Evolutionary conservation across 2,113 vertebrate species (phyloP).

Genomic region (Penelope pileata): DNA sequence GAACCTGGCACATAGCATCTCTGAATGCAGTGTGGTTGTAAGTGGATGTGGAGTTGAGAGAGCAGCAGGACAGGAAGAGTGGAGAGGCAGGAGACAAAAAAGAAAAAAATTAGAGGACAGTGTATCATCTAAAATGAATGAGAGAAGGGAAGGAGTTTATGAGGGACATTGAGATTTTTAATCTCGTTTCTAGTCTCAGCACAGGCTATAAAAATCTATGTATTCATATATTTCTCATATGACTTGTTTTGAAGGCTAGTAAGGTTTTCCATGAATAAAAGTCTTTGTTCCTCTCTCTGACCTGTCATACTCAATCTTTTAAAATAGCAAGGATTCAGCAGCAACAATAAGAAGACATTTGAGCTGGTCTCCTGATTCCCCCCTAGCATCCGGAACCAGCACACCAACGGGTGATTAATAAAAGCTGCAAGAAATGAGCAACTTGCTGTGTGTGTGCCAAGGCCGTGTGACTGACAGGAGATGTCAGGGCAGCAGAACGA

Average conservation of each 20-base stretch:
- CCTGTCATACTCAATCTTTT: slow-evolving; percentile 12
- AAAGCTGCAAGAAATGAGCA: background rate
- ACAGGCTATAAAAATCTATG: background rate
- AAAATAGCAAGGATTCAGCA: background rate
- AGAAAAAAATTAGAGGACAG: background rate
- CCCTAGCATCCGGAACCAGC: background rate
- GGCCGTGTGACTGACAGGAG: background rate
- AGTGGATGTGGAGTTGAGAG: background rate
- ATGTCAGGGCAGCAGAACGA: background rate
- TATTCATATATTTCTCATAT: slow-evolving; percentile 15
- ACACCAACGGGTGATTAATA: background rate
- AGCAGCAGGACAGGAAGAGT: background rate
- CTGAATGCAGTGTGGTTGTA: background rate
- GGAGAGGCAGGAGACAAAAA: background rate
- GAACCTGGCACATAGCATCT: rapidly evolving
- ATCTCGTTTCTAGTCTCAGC: slow-evolving; percentile 28
- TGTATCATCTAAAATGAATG: background rate
- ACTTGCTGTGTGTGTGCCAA: rapidly evolving
- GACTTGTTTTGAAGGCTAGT: slow-evolving; percentile 27
- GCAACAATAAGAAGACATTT: background rate
- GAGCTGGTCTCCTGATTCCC: background rate
- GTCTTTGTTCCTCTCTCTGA: slow-evolving; percentile 21
- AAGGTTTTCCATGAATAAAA: slow-evolving; percentile 31
- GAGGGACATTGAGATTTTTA: background rate
- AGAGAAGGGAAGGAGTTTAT: background rate